These are phyloP conservation scores for Melanaphis sacchari DNA, from an alignment of 1,140 invertebrate genomes.

Conservation along the genomic window DNA sequence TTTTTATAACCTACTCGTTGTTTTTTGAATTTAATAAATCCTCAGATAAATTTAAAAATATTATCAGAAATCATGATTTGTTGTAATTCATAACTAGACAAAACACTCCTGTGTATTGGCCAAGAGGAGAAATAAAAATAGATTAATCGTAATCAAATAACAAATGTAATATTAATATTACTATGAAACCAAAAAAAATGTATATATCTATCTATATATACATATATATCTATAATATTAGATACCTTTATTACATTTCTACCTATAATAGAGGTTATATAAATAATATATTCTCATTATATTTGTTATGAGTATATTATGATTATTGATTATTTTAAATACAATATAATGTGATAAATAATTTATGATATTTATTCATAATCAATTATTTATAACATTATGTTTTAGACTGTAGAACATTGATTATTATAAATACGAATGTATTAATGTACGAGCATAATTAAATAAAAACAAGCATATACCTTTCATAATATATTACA, in stretches of 20 bases:
- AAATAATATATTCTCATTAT: neutral
- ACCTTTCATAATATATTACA: neutral
- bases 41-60: neutral
- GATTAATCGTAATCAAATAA: neutral
- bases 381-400: neutral
- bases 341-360: neutral
- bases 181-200: neutral
- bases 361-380: neutral
- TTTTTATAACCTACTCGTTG: neutral
- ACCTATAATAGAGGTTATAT: neutral
- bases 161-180: neutral
- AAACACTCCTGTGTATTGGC: neutral
- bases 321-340: neutral
- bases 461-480: neutral
- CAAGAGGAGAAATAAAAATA: neutral
- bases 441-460: neutral
- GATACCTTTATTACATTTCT: neutral
- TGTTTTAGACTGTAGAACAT: neutral
- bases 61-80: neutral
- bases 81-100: neutral
- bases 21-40: neutral
- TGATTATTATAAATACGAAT: neutral
- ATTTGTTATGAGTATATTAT: neutral
- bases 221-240: no score
- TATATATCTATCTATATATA: no score